Evolutionary conservation across 2,113 vertebrate genomes (phyloP), one percentile per base, ranked within the genome.

Genomic region (Athene noctua): DNA sequence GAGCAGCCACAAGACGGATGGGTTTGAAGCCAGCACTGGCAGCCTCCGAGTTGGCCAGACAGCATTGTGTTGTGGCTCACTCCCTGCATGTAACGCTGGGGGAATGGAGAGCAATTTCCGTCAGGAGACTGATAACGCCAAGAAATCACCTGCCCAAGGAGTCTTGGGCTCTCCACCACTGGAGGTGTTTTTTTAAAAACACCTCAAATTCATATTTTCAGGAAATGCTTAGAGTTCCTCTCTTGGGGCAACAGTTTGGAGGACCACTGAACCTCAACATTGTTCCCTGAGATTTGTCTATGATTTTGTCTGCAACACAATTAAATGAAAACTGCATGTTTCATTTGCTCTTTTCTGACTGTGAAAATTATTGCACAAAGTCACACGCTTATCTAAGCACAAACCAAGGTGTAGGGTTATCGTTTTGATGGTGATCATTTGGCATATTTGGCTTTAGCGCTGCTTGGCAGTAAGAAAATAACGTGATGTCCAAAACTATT

Each of bases 71-170:
- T 71, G 42, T 27, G 15, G 15, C 3, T 84, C 38, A 0, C 14
- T 68, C 47, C 47, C n/a, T 32, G 40, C 6, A 2, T 9, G 38
- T 29, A 42, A 34, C 0, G 0, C 11, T 55, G 38, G 8, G 9
- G 9, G 30, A 82, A 62, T 1, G 9, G n/a, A 17, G 30, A 81
- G 40, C 3, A 38, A 8, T 71, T 54, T 55, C 80, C 13, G 51
- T 15, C 34, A 51, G 54, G 49, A 94, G 17, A 9, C 5, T 36
- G 16, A 63, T 27, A 66, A 73, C 70, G 5, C 47, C 30, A 62
- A 92, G 40, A 78, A 63, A 85, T 63, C 52, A 21, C 25, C 5
- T 4, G 6, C 10, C 34, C 25, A 15, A 52, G 26, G 57, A 10
- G 27, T 36, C 22, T 13, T 79, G 68, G 25, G 1, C 5, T 75